Conservation (phyloP, 2,888 invertebrate genomes). For the Cenopis cana region DNA sequence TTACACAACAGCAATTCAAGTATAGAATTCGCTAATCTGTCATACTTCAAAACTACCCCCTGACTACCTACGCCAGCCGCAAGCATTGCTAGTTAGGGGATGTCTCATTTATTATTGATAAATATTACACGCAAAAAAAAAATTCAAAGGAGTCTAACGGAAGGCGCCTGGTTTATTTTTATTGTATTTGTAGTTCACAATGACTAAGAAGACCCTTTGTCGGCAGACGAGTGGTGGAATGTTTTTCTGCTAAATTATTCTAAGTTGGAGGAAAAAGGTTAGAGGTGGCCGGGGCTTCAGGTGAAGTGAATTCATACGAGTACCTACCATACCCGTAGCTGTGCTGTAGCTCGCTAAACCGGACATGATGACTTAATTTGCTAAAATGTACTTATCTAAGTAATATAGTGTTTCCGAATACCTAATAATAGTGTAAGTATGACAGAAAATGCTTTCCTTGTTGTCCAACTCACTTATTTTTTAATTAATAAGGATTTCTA, state of each 20-base stretch:
- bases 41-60: background rate
- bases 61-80: conserved; percentile 57
- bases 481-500: no score
- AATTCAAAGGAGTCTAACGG: conserved; percentile 70
- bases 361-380: background rate
- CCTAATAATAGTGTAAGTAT: no score
- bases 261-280: conserved; percentile 47
- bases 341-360: no score
- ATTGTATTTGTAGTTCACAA: conserved; percentile 72
- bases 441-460: no score
- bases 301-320: background rate
- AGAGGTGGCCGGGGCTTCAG: background rate
- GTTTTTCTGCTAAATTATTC: conserved; percentile 57
- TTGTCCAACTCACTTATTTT: background rate
- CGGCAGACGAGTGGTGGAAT: conserved; percentile 55
- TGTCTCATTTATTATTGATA: conserved; percentile 85
- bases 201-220: conserved; percentile 65
- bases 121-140: conserved; percentile 82
- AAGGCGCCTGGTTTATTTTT: conserved; percentile 80
- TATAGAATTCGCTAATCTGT: conserved; percentile 4
- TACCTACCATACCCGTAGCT: no score
- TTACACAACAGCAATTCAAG: conserved; percentile 28
- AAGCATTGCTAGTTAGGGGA: conserved; percentile 75
- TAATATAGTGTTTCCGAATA: no score
- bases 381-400: no score